Evolutionary conservation across 2,888 invertebrate genomes (phyloP).

Genomic region (Drosophila infuscata): DNA sequence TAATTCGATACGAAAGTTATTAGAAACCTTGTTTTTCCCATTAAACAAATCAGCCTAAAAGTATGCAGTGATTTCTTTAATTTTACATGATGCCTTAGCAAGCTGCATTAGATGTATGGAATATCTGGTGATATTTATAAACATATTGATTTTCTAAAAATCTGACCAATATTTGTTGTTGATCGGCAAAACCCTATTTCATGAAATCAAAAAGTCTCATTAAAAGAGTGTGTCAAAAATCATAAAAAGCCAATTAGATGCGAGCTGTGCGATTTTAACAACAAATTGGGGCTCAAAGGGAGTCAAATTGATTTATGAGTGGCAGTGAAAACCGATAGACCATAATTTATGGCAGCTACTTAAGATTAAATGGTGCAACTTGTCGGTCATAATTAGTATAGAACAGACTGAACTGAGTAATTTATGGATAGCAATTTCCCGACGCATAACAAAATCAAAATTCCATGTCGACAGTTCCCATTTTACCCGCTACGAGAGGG

Average conservation of each 20-base stretch:
- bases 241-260: neutral
- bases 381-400: conserved; percentile 32
- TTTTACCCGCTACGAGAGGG: conserved; percentile 18
- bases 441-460: conserved; percentile 37
- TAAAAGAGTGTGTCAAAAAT: neutral
- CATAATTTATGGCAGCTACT: conserved; percentile 46
- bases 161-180: neutral
- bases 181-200: no score
- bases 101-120: neutral
- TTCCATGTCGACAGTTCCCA: conserved; percentile 13
- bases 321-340: conserved; percentile 25
- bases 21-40: neutral
- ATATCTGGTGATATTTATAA: neutral
- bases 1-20: neutral
- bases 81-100: conserved; percentile 1
- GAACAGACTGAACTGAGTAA: conserved; percentile 25
- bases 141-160: neutral
- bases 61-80: conserved; percentile 8
- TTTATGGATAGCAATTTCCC: conserved; percentile 41
- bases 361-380: conserved; percentile 51
- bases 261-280: neutral
- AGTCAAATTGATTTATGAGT: neutral
- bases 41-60: conserved; percentile 22
- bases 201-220: no score
- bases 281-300: neutral